Conservation (phyloP, 2,888 invertebrate genomes). For the Lasioglossum oenotherae region DNA sequence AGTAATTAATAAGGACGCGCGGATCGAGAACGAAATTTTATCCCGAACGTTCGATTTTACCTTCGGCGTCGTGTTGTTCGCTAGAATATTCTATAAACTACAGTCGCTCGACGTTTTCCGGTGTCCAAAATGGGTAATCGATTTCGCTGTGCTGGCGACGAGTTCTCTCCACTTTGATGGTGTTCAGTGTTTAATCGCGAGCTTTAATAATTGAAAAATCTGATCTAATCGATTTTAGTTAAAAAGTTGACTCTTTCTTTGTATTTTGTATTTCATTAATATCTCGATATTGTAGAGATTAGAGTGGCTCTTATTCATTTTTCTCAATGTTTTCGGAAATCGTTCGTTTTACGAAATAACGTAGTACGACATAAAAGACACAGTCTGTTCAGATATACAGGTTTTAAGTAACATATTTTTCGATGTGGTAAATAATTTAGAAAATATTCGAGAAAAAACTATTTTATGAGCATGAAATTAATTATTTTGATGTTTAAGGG, state of each 20-base stretch:
- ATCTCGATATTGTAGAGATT: neutral
- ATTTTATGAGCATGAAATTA: too few relatives aligned
- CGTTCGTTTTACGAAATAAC: too few relatives aligned
- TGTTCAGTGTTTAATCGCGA: neutral
- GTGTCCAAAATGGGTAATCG: neutral
- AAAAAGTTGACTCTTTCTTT: neutral
- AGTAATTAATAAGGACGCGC: slow-evolving; percentile 10
- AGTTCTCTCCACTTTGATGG: neutral
- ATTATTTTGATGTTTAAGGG: too few relatives aligned
- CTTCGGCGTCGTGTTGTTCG: neutral
- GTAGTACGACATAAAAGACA: too few relatives aligned
- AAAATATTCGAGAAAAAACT: too few relatives aligned
- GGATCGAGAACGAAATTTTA: slow-evolving; percentile 5
- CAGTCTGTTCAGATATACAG: too few relatives aligned
- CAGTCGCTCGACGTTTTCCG: neutral
- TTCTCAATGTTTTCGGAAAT: too few relatives aligned
- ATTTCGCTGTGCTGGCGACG: neutral
- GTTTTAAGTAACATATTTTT: too few relatives aligned
- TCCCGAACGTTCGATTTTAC: neutral
- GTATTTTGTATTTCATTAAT: neutral
- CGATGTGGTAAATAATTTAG: too few relatives aligned
- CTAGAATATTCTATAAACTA: neutral
- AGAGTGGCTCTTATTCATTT: too few relatives aligned
- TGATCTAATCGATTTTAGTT: neutral
- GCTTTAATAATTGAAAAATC: neutral